phyloP scores from a whole-genome alignment of 1,140 invertebrate genomes.

The Pygmarrhopalites habei region DNA sequence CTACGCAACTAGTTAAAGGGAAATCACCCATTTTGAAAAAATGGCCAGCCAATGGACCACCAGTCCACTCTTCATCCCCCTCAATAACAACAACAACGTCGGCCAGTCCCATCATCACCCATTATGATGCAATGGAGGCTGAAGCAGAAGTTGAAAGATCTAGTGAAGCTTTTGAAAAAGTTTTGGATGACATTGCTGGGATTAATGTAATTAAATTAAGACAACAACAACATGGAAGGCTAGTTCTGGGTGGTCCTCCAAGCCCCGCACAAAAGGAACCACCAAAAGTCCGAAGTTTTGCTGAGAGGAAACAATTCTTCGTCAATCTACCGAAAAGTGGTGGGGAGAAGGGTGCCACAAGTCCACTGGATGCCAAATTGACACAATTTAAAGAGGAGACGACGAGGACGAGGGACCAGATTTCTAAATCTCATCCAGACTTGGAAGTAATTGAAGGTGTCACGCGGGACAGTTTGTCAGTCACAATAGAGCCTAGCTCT shows the following conservation, averaged over 20 bases:
- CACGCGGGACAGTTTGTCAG: constrained; percentile 4
- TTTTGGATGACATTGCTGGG: constrained; percentile 39
- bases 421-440: constrained; percentile 39
- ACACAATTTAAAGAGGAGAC: constrained; percentile 35
- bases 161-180: constrained; percentile 35
- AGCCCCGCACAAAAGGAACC: background rate
- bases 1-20: too few relatives aligned
- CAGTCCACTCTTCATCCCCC: too few relatives aligned
- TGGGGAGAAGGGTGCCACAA: background rate
- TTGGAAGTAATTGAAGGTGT: constrained; percentile 34
- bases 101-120: background rate
- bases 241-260: background rate
- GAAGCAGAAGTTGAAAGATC: constrained; percentile 6
- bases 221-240: constrained; percentile 5
- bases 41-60: constrained; percentile 16
- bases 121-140: background rate
- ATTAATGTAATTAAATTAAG: constrained; percentile 33
- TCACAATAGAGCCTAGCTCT: background rate
- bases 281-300: constrained; percentile 25
- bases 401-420: constrained; percentile 19
- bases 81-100: background rate
- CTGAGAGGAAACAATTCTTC: constrained; percentile 34
- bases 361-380: constrained; percentile 31
- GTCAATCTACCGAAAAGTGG: background rate
- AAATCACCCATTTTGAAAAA: constrained; percentile 23